A percentile compares a stretch with the other conserved stretches of the same genome.
Evolutionary conservation across 2,113 vertebrate genomes (phyloP).

Genomic region (Campylomormyrus tamandua): DNA sequence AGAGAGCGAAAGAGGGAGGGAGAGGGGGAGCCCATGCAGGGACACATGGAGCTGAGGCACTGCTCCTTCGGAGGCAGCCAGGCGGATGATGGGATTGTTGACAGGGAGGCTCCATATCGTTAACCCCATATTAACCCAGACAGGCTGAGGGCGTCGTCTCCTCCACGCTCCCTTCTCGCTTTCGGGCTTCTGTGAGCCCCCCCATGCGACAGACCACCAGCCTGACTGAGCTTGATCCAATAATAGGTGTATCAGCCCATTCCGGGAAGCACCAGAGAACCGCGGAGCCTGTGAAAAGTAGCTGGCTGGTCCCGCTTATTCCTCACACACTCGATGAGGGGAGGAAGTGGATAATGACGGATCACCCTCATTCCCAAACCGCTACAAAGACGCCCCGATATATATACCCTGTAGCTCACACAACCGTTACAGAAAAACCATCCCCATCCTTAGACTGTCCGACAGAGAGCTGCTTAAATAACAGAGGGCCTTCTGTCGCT

Average conservation of each 20-base stretch:
- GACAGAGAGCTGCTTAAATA: background rate
- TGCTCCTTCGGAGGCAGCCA: conserved; percentile 75
- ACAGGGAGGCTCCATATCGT: conserved; percentile 46
- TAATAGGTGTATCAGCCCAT: conserved; percentile 28
- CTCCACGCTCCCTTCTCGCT: conserved; percentile 32
- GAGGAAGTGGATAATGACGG: background rate
- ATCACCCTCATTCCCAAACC: background rate
- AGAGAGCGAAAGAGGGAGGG: background rate
- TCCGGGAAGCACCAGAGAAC: conserved; percentile 10
- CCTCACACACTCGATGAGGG: conserved; percentile 34
- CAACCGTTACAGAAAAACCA: too few relatives aligned
- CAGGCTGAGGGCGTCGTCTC: conserved; percentile 46
- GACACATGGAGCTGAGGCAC: conserved; percentile 45
- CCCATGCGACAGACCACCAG: conserved; percentile 31
- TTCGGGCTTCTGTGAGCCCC: conserved; percentile 57
- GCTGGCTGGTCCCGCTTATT: conserved; percentile 16
- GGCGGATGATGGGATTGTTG: conserved; percentile 77
- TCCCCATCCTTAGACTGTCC: conserved; percentile 50
- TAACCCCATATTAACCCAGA: conserved; percentile 63
- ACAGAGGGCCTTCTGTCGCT: background rate
- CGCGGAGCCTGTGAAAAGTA: conserved; percentile 15
- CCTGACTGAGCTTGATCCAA: conserved; percentile 19
- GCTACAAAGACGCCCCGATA: conserved; percentile 22
- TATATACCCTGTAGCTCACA: background rate
- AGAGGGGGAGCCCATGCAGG: background rate